These are phyloP conservation scores for Pangasianodon gigas DNA, from an alignment of 2,113 vertebrate genomes.

Conservation along the genomic window DNA sequence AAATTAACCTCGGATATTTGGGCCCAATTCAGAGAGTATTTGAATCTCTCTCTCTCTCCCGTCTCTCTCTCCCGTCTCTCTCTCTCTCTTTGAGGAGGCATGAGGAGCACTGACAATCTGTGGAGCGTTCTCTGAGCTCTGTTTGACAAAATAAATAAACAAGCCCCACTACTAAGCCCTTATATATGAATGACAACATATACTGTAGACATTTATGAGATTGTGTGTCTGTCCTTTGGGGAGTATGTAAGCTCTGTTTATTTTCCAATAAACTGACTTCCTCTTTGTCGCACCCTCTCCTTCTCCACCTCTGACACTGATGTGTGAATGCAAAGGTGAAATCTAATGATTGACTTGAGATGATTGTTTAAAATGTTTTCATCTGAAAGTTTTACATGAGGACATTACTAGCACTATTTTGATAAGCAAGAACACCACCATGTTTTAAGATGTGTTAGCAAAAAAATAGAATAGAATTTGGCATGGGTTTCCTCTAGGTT, in stretches of 20 bases:
- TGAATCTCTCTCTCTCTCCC: constrained; percentile 81
- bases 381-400: no score
- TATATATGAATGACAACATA: constrained; percentile 49
- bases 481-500: background rate
- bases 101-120: constrained; percentile 41
- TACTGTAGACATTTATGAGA: constrained; percentile 41
- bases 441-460: background rate
- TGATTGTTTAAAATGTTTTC: background rate
- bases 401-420: background rate
- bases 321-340: background rate
- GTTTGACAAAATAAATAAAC: constrained; percentile 57
- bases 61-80: constrained; percentile 57
- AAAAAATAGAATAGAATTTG: background rate
- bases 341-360: background rate
- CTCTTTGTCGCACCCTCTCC: constrained; percentile 6
- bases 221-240: constrained; percentile 29
- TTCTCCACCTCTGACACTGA: background rate
- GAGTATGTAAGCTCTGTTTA: constrained; percentile 28
- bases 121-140: constrained; percentile 39
- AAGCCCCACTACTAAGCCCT: constrained; percentile 45
- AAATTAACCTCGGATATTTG: constrained; percentile 99
- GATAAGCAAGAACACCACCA: background rate
- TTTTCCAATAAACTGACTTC: constrained; percentile 32
- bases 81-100: constrained; percentile 43
- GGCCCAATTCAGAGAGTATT: constrained; percentile 98